Evolutionary conservation across 1,140 invertebrate species (phyloP).

Genomic region (Maconellicoccus hirsutus): DNA sequence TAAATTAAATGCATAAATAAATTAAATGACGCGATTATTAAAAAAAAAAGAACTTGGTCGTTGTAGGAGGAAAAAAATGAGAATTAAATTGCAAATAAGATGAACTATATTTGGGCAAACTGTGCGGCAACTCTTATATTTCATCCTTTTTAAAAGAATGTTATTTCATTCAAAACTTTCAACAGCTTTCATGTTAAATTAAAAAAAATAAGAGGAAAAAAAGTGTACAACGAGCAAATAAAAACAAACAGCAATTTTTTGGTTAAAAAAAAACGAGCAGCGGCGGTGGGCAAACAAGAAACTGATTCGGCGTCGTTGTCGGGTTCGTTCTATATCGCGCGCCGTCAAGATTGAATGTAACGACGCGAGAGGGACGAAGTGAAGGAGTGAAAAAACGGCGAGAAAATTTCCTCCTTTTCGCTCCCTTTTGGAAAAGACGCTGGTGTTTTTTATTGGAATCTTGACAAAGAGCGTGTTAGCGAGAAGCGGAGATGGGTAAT

Average conservation of each 20-base stretch:
- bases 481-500: neutral
- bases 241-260: neutral
- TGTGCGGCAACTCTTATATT: neutral
- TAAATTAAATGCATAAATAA: slow-evolving; percentile 1
- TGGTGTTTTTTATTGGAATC: neutral
- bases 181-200: slow-evolving; percentile 5
- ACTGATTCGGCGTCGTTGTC: no score
- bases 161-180: slow-evolving; percentile 5
- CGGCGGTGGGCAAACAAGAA: no score
- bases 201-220: neutral
- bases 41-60: neutral
- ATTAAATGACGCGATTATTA: neutral
- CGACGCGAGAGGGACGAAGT: no score
- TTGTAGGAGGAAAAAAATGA: neutral
- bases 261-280: neutral
- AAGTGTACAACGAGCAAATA: neutral
- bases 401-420: no score
- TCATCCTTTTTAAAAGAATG: neutral
- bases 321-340: no score
- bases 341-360: no score
- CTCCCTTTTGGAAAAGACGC: neutral
- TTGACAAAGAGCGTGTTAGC: slow-evolving; percentile 3
- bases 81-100: neutral
- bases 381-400: no score
- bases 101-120: neutral